Percentiles rank a stretch among this genome's conserved stretches.
Evolutionary conservation across 2,113 vertebrate genomes (phyloP).

Genomic region (Casuarius casuarius): DNA sequence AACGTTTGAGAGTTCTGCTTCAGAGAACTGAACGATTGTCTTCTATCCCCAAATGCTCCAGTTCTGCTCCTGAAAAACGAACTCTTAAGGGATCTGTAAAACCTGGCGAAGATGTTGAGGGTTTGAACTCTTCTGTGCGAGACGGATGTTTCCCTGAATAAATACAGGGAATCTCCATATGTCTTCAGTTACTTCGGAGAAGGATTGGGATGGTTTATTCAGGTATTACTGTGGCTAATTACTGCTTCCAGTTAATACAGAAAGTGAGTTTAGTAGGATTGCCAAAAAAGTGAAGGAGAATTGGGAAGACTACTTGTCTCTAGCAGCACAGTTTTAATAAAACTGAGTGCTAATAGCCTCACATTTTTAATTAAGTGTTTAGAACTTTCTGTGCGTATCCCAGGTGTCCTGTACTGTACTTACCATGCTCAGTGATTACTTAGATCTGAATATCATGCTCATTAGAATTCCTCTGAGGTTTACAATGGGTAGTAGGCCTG

Average conservation of each 20-base stretch:
- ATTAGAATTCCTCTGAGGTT: not conserved
- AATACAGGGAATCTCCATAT: rapidly evolving
- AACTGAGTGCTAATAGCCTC: conserved; percentile 35
- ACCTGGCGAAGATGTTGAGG: not conserved
- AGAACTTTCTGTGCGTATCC: conserved; percentile 19
- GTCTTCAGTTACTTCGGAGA: not conserved
- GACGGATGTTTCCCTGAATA: rapidly evolving
- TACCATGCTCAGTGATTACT: not conserved
- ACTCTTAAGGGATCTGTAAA: too few species aligned
- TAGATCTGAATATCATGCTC: not conserved
- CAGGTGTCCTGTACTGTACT: conserved; percentile 19
- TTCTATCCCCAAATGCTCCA: not conserved
- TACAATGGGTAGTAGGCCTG: not conserved
- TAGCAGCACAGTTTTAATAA: conserved; percentile 51
- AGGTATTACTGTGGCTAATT: not conserved
- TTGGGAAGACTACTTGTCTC: conserved; percentile 17
- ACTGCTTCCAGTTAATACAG: not conserved
- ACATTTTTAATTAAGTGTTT: conserved; percentile 53
- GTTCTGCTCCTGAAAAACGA: not conserved
- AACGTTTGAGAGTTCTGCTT: not conserved
- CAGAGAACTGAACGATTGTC: not conserved
- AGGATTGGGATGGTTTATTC: not conserved
- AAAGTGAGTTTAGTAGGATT: not conserved
- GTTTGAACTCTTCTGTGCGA: not conserved
- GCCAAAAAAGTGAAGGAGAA: not conserved